phyloP scores from a whole-genome alignment of 2,888 invertebrate species.

The Dasysyrphus tricinctus region DNA sequence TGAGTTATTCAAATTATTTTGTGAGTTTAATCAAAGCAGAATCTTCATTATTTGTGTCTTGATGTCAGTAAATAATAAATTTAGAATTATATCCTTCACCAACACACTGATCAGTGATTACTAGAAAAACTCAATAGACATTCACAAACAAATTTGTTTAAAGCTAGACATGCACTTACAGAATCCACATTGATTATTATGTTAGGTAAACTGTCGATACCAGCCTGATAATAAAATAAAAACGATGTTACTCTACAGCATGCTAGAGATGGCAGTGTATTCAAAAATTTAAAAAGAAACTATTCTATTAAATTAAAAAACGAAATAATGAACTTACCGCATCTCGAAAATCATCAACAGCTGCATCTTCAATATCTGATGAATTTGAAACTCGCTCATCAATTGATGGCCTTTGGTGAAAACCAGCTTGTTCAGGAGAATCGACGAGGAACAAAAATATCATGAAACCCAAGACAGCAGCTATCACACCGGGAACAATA shows the following conservation, averaged over 20 bases:
- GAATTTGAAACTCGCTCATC: conserved; percentile 76
- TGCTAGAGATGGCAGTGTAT: conserved; percentile 43
- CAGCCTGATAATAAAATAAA: conserved; percentile 64
- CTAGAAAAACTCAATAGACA: not conserved
- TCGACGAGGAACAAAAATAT: conserved; percentile 93
- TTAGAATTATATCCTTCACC: not conserved
- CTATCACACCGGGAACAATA: conserved; percentile 94
- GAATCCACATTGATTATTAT: conserved; percentile 77
- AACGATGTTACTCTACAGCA: conserved; percentile 20
- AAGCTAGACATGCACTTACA: conserved; percentile 78
- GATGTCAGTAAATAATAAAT: not conserved
- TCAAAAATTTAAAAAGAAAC: not conserved
- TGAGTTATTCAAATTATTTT: no score
- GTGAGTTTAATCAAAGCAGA: not conserved
- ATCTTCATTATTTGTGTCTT: not conserved
- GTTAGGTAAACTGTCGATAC: conserved; percentile 60
- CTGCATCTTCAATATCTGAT: conserved; percentile 83
- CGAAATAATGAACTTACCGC: conserved; percentile 82
- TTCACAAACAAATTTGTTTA: not conserved
- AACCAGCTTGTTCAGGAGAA: conserved; percentile 90
- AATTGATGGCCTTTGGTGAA: conserved; percentile 73
- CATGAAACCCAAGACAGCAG: conserved; percentile 88
- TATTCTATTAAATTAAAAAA: not conserved
- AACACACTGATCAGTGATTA: not conserved
- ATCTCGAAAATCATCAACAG: conserved; percentile 71